Base-by-base conservation (phyloP, 2,113 vertebrate species). In the Laticauda laticaudata region DNA sequence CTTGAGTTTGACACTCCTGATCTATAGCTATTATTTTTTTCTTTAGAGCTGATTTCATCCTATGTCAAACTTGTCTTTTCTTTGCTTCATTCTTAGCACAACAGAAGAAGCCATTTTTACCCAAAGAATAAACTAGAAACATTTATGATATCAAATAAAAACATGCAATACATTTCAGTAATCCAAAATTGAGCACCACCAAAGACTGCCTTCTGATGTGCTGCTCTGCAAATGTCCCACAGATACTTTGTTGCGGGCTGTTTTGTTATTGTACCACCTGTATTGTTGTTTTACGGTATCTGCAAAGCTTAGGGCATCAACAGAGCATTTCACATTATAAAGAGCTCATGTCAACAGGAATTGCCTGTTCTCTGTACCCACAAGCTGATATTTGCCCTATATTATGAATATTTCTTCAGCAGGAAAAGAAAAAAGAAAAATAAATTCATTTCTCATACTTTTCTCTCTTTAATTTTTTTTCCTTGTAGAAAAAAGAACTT, bases 301-400 rank as follows among this genome's bases (percentile, higher is more conserved):
- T 29, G 91, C 95, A 94, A 94, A 75, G 53, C 29, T 96, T 92
- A 92, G 61, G 45, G 91, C 53, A 95, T 93, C 96, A 93, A 94
- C 64, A 88, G 69, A 61, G 90, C 90, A 94, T 93, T 95, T 96
- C 89, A 89, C 91, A 93, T 91, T 94, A 96, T 94, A 94, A 87
- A 95, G 91, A 54, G 94, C 54, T 95, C 95, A 95, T 96, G 95
- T 96, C 96, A 96, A 94, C 91, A 90, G 94, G 95, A 96, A 18
- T 96, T 12, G 0, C 61, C 94, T 96, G 23, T 23, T 95, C 89
- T 94, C 94, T 75, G 91, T 55, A 96, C 93, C 96, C 93, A 95
- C 90, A 89, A 96, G 93, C 69, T 95, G 94, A 96, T 92, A 94
- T 94, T 95, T 95, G 97, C 94, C 92, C 93, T 96, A 96, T 96